These are phyloP conservation scores for Thoracochromis brauschi DNA, from an alignment of 2,113 vertebrate genomes.

Conservation along the genomic window DNA sequence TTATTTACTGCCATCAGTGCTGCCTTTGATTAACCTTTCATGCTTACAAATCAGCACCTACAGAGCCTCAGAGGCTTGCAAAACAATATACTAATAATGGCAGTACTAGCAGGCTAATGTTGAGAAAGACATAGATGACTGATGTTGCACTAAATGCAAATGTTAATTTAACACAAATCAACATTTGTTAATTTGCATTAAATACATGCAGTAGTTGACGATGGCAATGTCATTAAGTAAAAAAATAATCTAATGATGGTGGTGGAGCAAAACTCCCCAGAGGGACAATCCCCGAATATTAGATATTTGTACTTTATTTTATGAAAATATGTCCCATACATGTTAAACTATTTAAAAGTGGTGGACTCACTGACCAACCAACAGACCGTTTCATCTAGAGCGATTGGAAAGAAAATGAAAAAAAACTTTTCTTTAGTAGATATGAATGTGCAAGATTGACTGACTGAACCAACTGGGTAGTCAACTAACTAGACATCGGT, in stretches of 20 bases:
- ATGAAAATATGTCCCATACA: fast-evolving
- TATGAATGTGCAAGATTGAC: background rate
- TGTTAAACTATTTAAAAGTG: background rate
- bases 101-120: background rate
- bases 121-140: background rate
- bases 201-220: background rate
- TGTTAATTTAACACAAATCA: background rate
- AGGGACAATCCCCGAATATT: fast-evolving
- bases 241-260: background rate
- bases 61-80: background rate
- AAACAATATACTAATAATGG: background rate
- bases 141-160: background rate
- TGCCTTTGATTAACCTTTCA: background rate
- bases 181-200: background rate
- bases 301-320: fast-evolving
- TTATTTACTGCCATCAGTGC: background rate
- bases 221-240: background rate
- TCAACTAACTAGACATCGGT: background rate
- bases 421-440: background rate
- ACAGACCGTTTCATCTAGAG: fast-evolving
- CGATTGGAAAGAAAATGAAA: background rate
- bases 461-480: background rate
- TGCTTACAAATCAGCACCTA: background rate
- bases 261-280: background rate
- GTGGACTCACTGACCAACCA: background rate